A percentile compares a stretch with the other conserved stretches of the same genome.
Conservation (phyloP, 2,797 vertebrate genomes). For the Chelon labrosus region DNA sequence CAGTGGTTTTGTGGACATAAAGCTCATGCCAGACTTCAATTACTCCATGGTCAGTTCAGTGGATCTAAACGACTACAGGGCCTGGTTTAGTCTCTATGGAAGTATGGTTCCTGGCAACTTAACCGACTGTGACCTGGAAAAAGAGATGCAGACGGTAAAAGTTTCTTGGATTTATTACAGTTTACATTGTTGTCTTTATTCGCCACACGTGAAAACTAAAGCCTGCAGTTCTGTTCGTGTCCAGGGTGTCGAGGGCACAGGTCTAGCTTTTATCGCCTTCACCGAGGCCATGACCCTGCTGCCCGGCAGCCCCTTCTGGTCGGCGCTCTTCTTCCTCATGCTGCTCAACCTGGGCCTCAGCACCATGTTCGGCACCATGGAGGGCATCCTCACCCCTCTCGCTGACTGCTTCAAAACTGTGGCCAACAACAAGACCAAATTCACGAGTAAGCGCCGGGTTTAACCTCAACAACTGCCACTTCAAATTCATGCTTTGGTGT, state of each 20-base stretch:
- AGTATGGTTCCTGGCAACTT: constrained; percentile 52
- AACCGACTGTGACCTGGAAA: constrained; percentile 76
- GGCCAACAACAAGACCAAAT: constrained; percentile 81
- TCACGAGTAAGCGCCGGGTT: constrained; percentile 73
- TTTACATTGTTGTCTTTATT: background rate
- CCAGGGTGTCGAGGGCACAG: constrained; percentile 86
- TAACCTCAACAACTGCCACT: background rate
- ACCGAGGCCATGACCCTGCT: constrained; percentile 87
- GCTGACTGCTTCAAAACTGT: constrained; percentile 85
- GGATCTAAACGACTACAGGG: constrained; percentile 62
- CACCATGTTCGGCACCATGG: constrained; percentile 87
- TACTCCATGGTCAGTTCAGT: constrained; percentile 59
- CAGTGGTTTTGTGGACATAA: background rate
- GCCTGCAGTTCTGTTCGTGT: constrained; percentile 5
- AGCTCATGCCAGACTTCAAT: constrained; percentile 46
- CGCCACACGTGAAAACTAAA: constrained; percentile 8
- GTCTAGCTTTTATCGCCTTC: constrained; percentile 87
- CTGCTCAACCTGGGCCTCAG: constrained; percentile 87
- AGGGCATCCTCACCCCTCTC: constrained; percentile 88
- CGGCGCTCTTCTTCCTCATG: constrained; percentile 89
- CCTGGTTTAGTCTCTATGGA: constrained; percentile 66
- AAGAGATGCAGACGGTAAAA: constrained; percentile 81
- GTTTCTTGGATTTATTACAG: background rate
- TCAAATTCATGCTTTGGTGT: no score
- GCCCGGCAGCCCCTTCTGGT: constrained; percentile 89